phyloP scores from a whole-genome alignment of 92 coral and sea anemone genomes.

The Phymanthus crucifer region DNA sequence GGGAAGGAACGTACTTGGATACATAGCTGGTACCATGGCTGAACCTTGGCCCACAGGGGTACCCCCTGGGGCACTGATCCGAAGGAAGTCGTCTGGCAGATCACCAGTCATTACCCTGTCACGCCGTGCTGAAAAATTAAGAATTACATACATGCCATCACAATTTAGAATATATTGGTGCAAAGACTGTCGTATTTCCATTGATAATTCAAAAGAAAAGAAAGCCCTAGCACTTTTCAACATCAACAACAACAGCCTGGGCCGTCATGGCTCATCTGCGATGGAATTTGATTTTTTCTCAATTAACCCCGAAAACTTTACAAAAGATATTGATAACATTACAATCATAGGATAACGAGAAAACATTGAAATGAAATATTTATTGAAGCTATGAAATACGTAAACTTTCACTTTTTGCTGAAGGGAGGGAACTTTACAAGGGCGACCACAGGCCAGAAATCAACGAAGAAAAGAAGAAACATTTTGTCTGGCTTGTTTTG shows the following conservation, averaged over 20 bases:
- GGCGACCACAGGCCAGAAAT: neutral
- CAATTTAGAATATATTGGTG: too few species aligned
- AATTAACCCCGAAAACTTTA: neutral
- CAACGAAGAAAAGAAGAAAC: neutral
- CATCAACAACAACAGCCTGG: too few species aligned
- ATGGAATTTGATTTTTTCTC: too few species aligned
- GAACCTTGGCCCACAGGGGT: conserved; percentile 43
- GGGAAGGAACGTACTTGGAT: conserved; percentile 65
- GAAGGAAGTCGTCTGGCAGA: conserved; percentile 86
- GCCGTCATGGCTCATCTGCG: too few species aligned
- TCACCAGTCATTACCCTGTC: conserved; percentile 89
- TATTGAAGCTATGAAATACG: neutral
- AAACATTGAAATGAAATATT: neutral
- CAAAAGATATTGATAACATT: neutral
- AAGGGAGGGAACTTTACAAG: neutral
- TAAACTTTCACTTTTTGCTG: neutral
- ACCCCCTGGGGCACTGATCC: conserved; percentile 38
- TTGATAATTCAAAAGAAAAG: too few species aligned
- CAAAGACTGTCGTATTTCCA: too few species aligned
- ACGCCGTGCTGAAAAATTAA: conserved; percentile 52
- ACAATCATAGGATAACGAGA: neutral
- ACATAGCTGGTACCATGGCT: conserved; percentile 53
- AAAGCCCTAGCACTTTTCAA: too few species aligned
- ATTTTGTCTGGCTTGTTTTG: neutral
- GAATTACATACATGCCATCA: too few species aligned